Base-by-base conservation (phyloP, 2,113 vertebrate genomes). In the Circaetus gallicus region DNA sequence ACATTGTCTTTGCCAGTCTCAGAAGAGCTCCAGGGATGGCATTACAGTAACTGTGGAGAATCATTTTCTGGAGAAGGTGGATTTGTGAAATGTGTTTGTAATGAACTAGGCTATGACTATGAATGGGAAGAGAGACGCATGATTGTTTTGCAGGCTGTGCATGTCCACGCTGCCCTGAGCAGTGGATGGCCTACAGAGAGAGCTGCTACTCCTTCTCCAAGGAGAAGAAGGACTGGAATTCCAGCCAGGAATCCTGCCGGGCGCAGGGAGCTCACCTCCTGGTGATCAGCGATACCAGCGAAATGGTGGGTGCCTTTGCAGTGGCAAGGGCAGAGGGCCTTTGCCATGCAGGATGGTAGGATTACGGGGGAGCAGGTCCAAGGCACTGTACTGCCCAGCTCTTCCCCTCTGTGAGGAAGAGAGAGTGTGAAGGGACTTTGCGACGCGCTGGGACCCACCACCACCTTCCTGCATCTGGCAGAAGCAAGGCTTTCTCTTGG, bases 131-230 rank as follows among this genome's bases (percentile, higher is more conserved):
- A 56, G 17, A 70, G 17, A 20, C 7, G 15, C 47, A 17, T 3
- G 17, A 24, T 32, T 81, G 31, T 74, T 76, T 89, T 77, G 72
- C 89, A 92, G 81, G n/a, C 70, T 31, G 20, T 14, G 24, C 10
- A 8, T 29, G 61, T 56, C 66, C 62, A 13, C 5, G 11, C 53
- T 98, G 95, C 63, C 97, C 97, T 19, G 90, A 96, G 49, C 7
- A 86, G 62, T 97, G 96, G 96, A 22, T 92, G 55, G 43, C 40
- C 56, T 90, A 95, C 43, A 52, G 78, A 32, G 62, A 34, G 56
- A 42, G 70, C 10, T 97, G 95, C 74, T 97, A 97, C 5, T 96
- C 32, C 58, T 95, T 97, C 70, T 97, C 96, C 26, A 12, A 61
- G 49, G 45, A 95, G 66, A 43, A 42, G 70, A 95, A 38, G 24